These are phyloP conservation scores for Azemiops feae DNA, from an alignment of 2,113 vertebrate genomes.

Conservation along the genomic window DNA sequence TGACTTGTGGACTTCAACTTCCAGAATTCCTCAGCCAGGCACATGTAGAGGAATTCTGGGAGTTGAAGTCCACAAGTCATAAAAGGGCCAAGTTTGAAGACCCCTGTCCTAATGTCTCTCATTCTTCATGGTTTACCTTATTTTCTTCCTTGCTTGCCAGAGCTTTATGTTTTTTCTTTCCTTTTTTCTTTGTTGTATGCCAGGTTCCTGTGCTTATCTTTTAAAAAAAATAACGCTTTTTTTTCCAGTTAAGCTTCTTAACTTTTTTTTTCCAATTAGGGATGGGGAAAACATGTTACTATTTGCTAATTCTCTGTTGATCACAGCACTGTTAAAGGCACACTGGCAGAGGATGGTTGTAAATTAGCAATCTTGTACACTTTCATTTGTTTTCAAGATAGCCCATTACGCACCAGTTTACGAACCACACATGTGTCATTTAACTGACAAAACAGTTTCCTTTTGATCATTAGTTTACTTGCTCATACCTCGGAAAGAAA, in stretches of 20 bases:
- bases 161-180: neutral
- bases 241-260: neutral
- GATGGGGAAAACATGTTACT: neutral
- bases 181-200: neutral
- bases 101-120: neutral
- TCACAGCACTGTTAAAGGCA: neutral
- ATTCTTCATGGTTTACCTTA: neutral
- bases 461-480: neutral
- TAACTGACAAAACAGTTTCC: neutral
- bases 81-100: too few species aligned
- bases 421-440: neutral
- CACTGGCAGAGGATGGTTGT: neutral
- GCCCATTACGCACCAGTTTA: neutral
- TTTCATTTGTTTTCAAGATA: neutral
- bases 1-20: too few species aligned
- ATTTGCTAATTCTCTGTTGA: neutral
- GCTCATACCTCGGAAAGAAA: neutral
- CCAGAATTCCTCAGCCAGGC: too few species aligned
- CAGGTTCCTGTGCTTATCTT: neutral
- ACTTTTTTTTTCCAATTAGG: neutral
- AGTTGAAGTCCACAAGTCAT: too few species aligned
- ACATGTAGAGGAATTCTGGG: too few species aligned
- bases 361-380: neutral
- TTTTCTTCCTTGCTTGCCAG: neutral
- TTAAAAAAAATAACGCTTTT: neutral